A percentile compares a stretch with the other conserved stretches of the same genome.
Evolutionary conservation across 2,888 invertebrate genomes (phyloP).

Genomic region (Rhamnusium bicolor): DNA sequence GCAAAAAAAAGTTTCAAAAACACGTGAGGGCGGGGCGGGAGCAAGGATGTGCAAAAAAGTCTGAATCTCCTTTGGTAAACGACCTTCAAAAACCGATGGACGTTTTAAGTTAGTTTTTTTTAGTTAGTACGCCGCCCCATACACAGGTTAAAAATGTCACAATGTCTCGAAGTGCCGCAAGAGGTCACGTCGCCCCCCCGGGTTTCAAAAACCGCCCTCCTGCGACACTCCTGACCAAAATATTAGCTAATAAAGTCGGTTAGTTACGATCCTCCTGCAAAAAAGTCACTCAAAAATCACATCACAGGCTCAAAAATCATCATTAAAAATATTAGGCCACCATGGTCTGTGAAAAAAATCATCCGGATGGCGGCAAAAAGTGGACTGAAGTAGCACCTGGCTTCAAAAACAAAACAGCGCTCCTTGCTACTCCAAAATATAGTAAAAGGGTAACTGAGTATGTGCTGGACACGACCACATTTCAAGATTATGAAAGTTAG

Average conservation of each 20-base stretch:
- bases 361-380: constrained; percentile 63
- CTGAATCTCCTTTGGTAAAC: constrained; percentile 72
- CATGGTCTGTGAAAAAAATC: constrained; percentile 35
- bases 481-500: constrained; percentile 20
- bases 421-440: constrained; percentile 70
- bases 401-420: constrained; percentile 68
- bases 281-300: constrained; percentile 70
- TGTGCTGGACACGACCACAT: constrained; percentile 40
- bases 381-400: constrained; percentile 65
- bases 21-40: constrained; percentile 75
- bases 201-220: constrained; percentile 70
- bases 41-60: constrained; percentile 80
- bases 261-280: constrained; percentile 67
- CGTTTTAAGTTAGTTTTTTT: constrained; percentile 73
- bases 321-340: constrained; percentile 50
- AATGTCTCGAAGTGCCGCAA: constrained; percentile 74
- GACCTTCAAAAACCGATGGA: constrained; percentile 81
- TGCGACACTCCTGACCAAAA: constrained; percentile 70
- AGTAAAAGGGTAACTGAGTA: constrained; percentile 59
- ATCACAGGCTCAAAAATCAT: constrained; percentile 63
- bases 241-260: constrained; percentile 56
- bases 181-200: constrained; percentile 69
- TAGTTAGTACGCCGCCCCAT: constrained; percentile 85
- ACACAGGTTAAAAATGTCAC: constrained; percentile 92
- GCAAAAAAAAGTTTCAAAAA: constrained; percentile 73